Evolutionary conservation across 2,797 vertebrate species (phyloP).

Genomic region (Lacerta agilis): DNA sequence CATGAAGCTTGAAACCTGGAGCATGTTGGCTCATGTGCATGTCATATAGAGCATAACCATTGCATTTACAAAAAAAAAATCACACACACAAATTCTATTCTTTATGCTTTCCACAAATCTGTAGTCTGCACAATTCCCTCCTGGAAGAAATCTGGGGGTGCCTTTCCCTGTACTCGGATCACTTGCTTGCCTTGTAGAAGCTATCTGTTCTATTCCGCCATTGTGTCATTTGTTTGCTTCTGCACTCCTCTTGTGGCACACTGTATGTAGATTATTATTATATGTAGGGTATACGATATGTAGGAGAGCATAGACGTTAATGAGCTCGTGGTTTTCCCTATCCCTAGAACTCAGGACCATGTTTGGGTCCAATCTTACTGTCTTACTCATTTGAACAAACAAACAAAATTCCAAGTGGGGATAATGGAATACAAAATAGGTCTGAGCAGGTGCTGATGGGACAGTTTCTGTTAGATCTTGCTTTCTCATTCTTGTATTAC

Average conservation of each 20-base stretch:
- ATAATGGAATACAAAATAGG: background rate
- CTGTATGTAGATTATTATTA: background rate
- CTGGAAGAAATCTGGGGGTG: conserved; percentile 40
- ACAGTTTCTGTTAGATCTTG: background rate
- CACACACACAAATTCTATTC: background rate
- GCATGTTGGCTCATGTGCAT: conserved; percentile 69
- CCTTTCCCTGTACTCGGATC: conserved; percentile 30
- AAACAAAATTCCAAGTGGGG: background rate
- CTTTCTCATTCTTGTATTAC: background rate
- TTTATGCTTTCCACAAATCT: conserved; percentile 41
- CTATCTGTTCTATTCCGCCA: background rate
- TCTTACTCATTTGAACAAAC: background rate
- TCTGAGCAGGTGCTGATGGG: background rate
- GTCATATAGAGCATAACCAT: conserved; percentile 51
- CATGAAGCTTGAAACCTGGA: conserved; percentile 71
- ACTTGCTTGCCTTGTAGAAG: conserved; percentile 15
- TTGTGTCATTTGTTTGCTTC: background rate
- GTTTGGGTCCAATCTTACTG: background rate
- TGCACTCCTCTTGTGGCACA: background rate
- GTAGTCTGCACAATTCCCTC: conserved; percentile 34
- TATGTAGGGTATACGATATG: background rate
- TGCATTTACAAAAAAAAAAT: conserved; percentile 1
- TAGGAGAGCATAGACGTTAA: background rate
- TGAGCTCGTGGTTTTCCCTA: background rate
- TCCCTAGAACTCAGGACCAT: background rate